A percentile compares a stretch with the other conserved stretches of the same genome.
phyloP scores from a whole-genome alignment of 2,113 vertebrate genomes.

The Tenrec ecaudatus region DNA sequence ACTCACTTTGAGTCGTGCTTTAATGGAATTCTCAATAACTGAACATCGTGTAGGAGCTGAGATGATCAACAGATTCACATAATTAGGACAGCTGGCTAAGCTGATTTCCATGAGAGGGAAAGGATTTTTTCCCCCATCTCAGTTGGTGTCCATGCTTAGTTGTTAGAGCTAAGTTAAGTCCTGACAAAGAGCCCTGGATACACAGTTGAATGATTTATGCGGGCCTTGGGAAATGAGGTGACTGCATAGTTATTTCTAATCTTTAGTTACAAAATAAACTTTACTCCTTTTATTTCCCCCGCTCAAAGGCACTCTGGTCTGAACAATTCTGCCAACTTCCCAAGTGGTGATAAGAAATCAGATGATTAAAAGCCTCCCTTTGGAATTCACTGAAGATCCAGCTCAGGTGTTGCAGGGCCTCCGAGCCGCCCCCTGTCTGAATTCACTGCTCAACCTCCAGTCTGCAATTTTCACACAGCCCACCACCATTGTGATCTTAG shows the following conservation, averaged over 20 bases:
- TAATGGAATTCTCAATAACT: conserved; percentile 78
- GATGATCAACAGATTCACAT: conserved; percentile 20
- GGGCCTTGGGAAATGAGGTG: conserved; percentile 27
- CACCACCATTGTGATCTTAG: background rate
- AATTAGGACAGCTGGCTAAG: background rate
- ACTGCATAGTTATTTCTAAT: conserved; percentile 63
- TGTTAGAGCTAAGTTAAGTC: conserved; percentile 55
- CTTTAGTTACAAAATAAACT: conserved; percentile 63
- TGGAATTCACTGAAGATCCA: background rate
- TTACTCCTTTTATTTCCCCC: conserved; percentile 6
- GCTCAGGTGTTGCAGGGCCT: background rate
- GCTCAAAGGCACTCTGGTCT: conserved; percentile 6
- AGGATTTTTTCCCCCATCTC: background rate
- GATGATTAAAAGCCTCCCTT: conserved; percentile 20
- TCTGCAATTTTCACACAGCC: background rate
- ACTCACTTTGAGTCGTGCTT: conserved; percentile 76
- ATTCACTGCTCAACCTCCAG: background rate
- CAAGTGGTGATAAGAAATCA: background rate
- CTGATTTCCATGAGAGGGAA: conserved; percentile 52
- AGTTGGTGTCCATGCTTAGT: conserved; percentile 8
- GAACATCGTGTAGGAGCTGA: conserved; percentile 60
- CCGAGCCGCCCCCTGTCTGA: background rate
- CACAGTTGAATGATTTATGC: conserved; percentile 54
- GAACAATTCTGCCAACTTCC: conserved; percentile 16
- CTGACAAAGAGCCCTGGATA: conserved; percentile 48